Evolutionary conservation across 1,140 invertebrate species (phyloP), one percentile per base, ranked within the genome.

Genomic region (Halictus rubicundus): DNA sequence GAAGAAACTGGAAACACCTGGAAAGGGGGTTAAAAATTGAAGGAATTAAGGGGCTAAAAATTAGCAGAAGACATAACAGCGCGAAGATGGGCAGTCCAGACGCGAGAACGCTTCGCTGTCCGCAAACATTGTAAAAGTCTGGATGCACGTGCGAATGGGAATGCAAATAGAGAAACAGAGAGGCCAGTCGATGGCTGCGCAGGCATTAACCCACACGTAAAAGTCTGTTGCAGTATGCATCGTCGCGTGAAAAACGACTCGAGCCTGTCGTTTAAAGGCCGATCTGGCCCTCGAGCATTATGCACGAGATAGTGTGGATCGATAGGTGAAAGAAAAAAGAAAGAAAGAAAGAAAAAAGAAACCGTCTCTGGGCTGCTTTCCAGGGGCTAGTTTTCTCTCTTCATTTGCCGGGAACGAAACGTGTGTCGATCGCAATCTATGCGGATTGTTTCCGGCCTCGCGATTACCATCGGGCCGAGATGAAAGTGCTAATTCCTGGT

Each of bases 181-280:
- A 23, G 66, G 32, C 46, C 46, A 42, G 49, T 7, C 21, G 71
- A 75, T 52, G 27, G 39, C 37, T 57, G 54, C 5, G 32, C 42
- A 46, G 61, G 59, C 66, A 42, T 75, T 75, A 64, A 71, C 61
- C 57, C 42, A 57, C 70, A 80, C 68, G 25, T 42, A 39, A 32
- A 39, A 6, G 49, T 64, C 49, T 52, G 37, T 59, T 71, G 66
- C 74, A 83, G 69, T 83, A 74, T 83, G 70, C 66, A 83, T 78
- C 60, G 71, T 74, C 76, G 82, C 82, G 81, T 83, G 82, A 78
- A 82, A 82, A 78, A 23, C 42, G 21, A 32, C 39, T 52, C 19
- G 27, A 21, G 16, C 12, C 6, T 69, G n/a, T 68, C 63, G 68
- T 68, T 68, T 63, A 75, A 84, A 80, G 76, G 61, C 7, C 66